Evolutionary conservation across 2,113 vertebrate species (phyloP).

Genomic region (Myiopsitta monachus): DNA sequence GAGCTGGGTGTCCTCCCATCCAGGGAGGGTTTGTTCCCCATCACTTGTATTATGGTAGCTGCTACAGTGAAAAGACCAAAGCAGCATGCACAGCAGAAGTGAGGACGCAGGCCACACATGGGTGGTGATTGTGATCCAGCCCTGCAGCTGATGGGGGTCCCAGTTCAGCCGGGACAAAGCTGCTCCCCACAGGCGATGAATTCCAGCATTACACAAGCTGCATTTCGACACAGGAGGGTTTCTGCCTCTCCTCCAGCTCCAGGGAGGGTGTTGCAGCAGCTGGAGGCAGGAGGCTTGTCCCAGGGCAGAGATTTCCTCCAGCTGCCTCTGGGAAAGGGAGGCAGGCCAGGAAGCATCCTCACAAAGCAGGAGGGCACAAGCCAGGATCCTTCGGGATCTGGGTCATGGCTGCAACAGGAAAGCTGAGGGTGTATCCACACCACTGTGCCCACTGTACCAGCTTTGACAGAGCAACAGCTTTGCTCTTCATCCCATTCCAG

Average conservation of each 20-base stretch:
- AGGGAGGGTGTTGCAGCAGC: not conserved
- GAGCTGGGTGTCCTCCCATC: not conserved
- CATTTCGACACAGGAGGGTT: not conserved
- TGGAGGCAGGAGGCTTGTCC: not conserved
- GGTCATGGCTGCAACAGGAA: not conserved
- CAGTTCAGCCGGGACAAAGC: not conserved
- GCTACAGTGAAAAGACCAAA: not conserved
- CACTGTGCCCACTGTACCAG: rapidly evolving
- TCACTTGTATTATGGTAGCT: not conserved
- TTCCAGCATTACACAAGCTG: not conserved
- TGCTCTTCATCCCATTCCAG: not conserved
- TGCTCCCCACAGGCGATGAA: not conserved
- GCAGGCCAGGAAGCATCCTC: not conserved
- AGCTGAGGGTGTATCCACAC: not conserved
- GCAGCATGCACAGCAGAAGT: not conserved
- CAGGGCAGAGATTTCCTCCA: not conserved
- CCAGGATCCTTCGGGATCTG: not conserved
- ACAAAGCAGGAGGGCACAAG: not conserved
- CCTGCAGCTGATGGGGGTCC: not conserved
- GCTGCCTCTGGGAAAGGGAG: not conserved
- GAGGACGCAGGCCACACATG: rapidly evolving
- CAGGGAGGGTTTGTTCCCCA: not conserved
- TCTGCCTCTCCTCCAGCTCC: not conserved
- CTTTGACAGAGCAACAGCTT: not conserved
- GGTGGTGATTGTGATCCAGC: not conserved